These are phyloP conservation scores for Melikaiella ostensackeni DNA, from an alignment of 2,888 invertebrate species.

Conservation along the genomic window DNA sequence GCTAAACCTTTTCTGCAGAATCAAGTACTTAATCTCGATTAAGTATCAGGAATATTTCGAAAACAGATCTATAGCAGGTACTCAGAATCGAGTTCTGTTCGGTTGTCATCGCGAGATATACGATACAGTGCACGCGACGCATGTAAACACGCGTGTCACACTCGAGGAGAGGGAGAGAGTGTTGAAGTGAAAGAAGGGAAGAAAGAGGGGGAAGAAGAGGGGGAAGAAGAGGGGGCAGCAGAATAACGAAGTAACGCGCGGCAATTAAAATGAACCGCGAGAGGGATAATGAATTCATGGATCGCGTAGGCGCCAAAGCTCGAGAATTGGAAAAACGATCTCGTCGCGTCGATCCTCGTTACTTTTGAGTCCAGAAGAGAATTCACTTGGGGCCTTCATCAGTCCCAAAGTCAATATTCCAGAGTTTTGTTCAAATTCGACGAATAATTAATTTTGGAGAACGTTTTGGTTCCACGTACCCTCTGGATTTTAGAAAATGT, in stretches of 20 bases:
- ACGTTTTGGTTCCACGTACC: too few relatives aligned
- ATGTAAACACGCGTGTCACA: slow-evolving; percentile 47
- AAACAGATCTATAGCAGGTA: slow-evolving; percentile 8
- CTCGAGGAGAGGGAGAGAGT: slow-evolving; percentile 31
- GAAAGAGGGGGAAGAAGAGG: not conserved
- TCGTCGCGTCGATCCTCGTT: slow-evolving; percentile 47
- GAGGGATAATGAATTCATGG: slow-evolving; percentile 69
- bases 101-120: slow-evolving; percentile 14
- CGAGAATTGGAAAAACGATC: slow-evolving; percentile 69
- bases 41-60: not conserved
- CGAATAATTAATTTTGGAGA: too few relatives aligned
- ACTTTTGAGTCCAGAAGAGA: not conserved
- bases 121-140: slow-evolving; percentile 43
- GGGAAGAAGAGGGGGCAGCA: slow-evolving; percentile 36
- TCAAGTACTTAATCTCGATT: not conserved
- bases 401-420: not conserved
- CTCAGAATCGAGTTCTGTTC: slow-evolving; percentile 7
- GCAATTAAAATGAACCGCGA: slow-evolving; percentile 71
- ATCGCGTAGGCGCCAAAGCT: slow-evolving; percentile 66
- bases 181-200: not conserved
- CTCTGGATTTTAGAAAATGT: too few relatives aligned
- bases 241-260: slow-evolving; percentile 62
- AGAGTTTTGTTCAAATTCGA: too few relatives aligned
- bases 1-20: not conserved
- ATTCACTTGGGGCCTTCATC: not conserved